These are phyloP conservation scores for Operophtera brumata DNA, from an alignment of 2,888 invertebrate species.

Conservation along the genomic window DNA sequence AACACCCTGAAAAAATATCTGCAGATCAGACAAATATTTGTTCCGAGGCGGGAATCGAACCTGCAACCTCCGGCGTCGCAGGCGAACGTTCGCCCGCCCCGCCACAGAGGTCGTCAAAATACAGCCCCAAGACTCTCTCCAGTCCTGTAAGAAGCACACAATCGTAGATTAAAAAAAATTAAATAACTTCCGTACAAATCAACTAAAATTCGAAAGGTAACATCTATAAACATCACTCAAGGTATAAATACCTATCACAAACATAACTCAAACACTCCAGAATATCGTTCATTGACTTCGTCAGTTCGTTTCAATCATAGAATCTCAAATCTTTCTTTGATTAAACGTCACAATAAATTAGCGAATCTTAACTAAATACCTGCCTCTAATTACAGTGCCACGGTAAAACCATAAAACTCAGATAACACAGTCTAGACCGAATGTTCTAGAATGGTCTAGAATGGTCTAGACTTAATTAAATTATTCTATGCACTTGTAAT, in stretches of 20 bases:
- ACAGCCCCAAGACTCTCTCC: too few species aligned
- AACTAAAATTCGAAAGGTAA: not conserved
- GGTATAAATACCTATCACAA: not conserved
- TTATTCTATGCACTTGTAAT: conserved; percentile 22
- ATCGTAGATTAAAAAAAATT: too few species aligned
- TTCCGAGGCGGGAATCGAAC: too few species aligned
- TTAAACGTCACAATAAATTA: not conserved
- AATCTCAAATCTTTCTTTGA: not conserved
- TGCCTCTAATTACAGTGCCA: not conserved
- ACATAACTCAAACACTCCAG: not conserved
- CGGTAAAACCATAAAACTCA: conserved; percentile 6
- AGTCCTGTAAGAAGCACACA: too few species aligned
- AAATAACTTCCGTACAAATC: too few species aligned
- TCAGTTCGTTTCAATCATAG: not conserved
- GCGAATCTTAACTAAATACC: not conserved
- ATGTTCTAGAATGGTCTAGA: not conserved
- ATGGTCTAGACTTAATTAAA: conserved; percentile 29
- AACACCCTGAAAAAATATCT: too few species aligned
- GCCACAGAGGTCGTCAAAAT: too few species aligned
- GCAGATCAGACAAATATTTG: too few species aligned
- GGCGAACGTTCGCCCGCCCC: too few species aligned
- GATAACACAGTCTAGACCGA: conserved; percentile 7
- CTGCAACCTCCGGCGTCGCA: too few species aligned
- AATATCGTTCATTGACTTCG: not conserved
- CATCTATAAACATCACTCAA: not conserved